Evolutionary conservation across 2,888 invertebrate genomes (phyloP).

Genomic region (Neuroscelio doddi): DNA sequence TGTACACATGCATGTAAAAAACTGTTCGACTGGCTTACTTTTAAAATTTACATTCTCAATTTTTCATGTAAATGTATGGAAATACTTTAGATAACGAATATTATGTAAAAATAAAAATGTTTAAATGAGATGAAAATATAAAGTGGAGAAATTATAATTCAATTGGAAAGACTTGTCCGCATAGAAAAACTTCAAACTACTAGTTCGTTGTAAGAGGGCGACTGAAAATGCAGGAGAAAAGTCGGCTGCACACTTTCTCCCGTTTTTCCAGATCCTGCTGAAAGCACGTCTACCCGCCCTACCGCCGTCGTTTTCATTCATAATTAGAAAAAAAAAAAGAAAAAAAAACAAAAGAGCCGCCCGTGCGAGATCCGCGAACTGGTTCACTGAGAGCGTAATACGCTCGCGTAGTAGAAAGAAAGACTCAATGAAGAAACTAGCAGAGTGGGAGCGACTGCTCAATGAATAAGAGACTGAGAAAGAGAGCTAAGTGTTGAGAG

Average conservation of each 20-base stretch:
- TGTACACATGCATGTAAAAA: too few relatives aligned
- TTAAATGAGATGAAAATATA: too few relatives aligned
- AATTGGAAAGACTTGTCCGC: slow-evolving; percentile 13
- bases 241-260: slow-evolving; percentile 23
- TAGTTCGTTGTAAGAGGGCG: slow-evolving; percentile 18
- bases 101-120: too few relatives aligned
- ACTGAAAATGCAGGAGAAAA: slow-evolving; percentile 31
- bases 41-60: too few relatives aligned
- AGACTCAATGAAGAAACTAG: slow-evolving; percentile 72
- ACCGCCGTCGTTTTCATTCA: slow-evolving; percentile 69
- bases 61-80: too few relatives aligned
- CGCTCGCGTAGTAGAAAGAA: slow-evolving; percentile 71
- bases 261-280: slow-evolving; percentile 4
- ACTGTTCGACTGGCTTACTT: too few relatives aligned
- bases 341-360: slow-evolving; percentile 61
- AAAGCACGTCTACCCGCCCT: slow-evolving; percentile 34
- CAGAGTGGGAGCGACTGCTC: slow-evolving; percentile 58
- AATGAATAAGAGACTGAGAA: slow-evolving; percentile 67
- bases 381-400: slow-evolving; percentile 56
- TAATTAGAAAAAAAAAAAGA: slow-evolving; percentile 70
- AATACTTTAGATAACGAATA: too few relatives aligned
- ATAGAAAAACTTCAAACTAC: slow-evolving; percentile 54
- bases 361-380: slow-evolving; percentile 50
- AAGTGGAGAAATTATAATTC: too few relatives aligned
- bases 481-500: slow-evolving; percentile 33